phyloP scores from a whole-genome alignment of 2,888 invertebrate species.

The Lasioglossum malachurum region DNA sequence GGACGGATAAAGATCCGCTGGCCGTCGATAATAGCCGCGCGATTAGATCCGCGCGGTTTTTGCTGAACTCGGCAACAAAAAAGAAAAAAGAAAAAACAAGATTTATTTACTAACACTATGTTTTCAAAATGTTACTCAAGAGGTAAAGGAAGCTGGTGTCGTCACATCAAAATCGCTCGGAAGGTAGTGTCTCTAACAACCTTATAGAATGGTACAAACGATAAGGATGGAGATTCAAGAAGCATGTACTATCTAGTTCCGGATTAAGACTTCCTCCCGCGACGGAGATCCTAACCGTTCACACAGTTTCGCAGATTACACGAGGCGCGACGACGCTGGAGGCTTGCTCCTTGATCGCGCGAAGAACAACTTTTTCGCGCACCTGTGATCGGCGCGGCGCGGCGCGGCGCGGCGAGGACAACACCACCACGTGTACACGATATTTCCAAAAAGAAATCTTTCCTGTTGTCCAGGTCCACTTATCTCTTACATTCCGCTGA shows the following conservation, averaged over 20 bases:
- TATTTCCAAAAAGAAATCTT: slow-evolving; percentile 29
- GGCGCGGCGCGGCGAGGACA: no score
- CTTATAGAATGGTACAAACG: no score
- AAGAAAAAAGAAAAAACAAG: no score
- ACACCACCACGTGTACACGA: slow-evolving; percentile 24
- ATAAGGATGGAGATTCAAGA: no score
- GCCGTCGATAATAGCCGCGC: neutral
- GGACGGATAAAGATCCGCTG: neutral
- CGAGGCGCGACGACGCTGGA: neutral
- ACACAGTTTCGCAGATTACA: neutral
- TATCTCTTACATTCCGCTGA: slow-evolving; percentile 68
- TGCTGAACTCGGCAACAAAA: neutral
- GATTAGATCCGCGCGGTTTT: neutral
- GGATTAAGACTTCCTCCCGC: no score
- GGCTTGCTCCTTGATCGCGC: neutral
- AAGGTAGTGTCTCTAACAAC: no score
- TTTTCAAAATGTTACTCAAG: no score
- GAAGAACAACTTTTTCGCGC: slow-evolving; percentile 17
- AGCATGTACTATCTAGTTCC: no score
- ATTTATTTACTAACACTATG: no score
- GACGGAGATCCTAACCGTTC: no score
- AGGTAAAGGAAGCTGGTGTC: no score
- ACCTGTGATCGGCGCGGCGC: slow-evolving; percentile 28
- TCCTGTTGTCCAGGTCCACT: slow-evolving; percentile 37
- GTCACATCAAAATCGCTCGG: no score